Base-by-base conservation (phyloP, 2,113 vertebrate species). In the Bos indicus region DNA sequence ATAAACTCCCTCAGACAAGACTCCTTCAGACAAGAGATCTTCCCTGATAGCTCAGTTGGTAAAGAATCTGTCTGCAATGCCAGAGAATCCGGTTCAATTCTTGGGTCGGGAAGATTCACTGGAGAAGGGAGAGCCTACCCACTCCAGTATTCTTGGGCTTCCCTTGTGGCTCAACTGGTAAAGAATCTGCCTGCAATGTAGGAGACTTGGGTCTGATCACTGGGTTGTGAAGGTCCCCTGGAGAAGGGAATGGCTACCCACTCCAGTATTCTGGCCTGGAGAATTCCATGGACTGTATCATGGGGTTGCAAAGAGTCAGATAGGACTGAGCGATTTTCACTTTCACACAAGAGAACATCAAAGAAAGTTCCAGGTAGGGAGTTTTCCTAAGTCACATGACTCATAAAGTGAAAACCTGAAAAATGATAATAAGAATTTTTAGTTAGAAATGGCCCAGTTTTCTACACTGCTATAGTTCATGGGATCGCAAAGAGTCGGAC, bases 341-440 rank as follows among this genome's bases (percentile, higher is more conserved):
- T 71, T 67, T 40, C 36, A 40, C 19, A 40, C 15, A 33, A 90
- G 43, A 93, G 25, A 80, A 14, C 13, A 91, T 91, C 52, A 91
- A 94, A 95, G 30, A 87, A 95, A 88, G 52, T 60, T 90, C 88
- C 60, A 90, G 48, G 74, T 80, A 84, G 46, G 11, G 21, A 71
- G 30, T 87, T 83, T 57, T 89, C 30, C 30, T 67, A 81, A 78
- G 33, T 82, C 33, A 88, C 1, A 21, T 57, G 67, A 80, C 26
- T 74, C 30, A 60, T 14, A 59, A 91, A 54, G 36, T 86, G 40
- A 92, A 97, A 77, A 81, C 11, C 36, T 84, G n/a, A 46, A 81
- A 88, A 90, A 91, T 82, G 56, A 51, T 56, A 28, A 52, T 30
- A 83, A 85, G n/a, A 90, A 85, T 54, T 95, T 25, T 30, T 64